Evolutionary conservation across 1,140 invertebrate genomes (phyloP), one percentile per base, ranked within the genome.

Genomic region (Aphelenchoides besseyi): DNA sequence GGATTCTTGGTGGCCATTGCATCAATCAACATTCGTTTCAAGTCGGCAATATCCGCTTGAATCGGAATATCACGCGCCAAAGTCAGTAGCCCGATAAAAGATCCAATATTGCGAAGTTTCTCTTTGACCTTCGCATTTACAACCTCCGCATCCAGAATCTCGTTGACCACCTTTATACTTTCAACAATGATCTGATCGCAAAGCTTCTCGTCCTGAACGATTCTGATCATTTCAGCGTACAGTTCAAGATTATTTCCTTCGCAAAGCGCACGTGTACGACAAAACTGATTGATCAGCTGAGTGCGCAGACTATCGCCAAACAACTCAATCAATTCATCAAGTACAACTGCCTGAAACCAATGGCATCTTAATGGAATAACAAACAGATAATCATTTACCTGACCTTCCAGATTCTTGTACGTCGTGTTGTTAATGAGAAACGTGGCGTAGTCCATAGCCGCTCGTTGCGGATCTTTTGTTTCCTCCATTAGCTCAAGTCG

Each of bases 171-270:
- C 18, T 5, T 59, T 5, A 18, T 23, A 5, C 5, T 5, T 33
- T 59, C 55, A 8, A 16, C 5, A 5, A 59, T 8, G 5, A 33
- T 5, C 5, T 33, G 18, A 5, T 59, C 55, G 5, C 23, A 5
- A 5, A 59, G 18, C 55, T 29, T 12, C 26, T 33, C 26, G 18
- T 59, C 55, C 5, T 59, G 5, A 23, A 59, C 23, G 12, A 8
- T 23, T 28, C 23, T 5, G 18, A 59, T 59, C 55, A 59, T 8
- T 8, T 59, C 55, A 28, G 55, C 55, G 18, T 59, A 59, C 55
- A 59, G 5, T 23, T 59, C 18, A 5, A 59, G 18, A 33, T 59
- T 59, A 23, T 59, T 59, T 5, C 5, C 26, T 59, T 59, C 55
- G 55, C 26, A 8, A 8, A 33, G 5, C 5, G 18, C 55, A 23